phyloP scores from a whole-genome alignment of 1,140 invertebrate genomes.

The Planococcus citri region DNA sequence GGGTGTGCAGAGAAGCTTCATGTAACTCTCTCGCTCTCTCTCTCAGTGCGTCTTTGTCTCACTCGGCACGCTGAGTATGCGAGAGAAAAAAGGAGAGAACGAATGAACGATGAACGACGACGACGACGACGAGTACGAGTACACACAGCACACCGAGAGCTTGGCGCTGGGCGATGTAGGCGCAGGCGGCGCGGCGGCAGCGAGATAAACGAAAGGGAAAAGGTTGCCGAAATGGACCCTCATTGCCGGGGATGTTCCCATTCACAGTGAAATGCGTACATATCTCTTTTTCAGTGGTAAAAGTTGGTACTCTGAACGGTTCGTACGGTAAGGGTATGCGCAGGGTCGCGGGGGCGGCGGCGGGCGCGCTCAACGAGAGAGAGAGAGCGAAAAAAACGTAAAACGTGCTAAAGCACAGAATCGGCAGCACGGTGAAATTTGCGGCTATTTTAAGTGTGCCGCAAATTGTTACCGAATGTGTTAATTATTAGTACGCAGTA shows the following conservation, averaged over 20 bases:
- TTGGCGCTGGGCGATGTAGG: no score
- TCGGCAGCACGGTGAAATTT: conserved; percentile 11
- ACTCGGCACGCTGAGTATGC: no score
- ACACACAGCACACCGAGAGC: no score
- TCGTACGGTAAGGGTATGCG: background rate
- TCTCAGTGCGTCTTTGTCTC: no score
- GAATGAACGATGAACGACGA: no score
- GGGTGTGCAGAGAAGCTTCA: no score
- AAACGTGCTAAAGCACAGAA: conserved; percentile 10
- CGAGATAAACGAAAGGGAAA: conserved; percentile 5
- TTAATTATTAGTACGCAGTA: background rate
- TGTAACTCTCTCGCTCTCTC: no score
- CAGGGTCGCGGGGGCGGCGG: background rate
- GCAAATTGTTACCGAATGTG: conserved; percentile 6
- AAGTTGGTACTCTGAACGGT: conserved; percentile 11
- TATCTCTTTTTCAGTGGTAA: conserved; percentile 8
- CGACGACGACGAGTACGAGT: no score
- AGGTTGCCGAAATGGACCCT: conserved; percentile 17
- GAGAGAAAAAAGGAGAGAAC: no score
- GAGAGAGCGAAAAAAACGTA: background rate
- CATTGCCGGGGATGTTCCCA: conserved; percentile 15
- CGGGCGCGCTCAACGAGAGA: no score
- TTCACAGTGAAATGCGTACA: conserved; percentile 9
- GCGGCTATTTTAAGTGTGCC: conserved; percentile 10
- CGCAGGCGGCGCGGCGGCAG: background rate